A percentile compares a stretch with the other conserved stretches of the same genome.
phyloP scores from a whole-genome alignment of 2,888 invertebrate species.

The Drosophila trichaetosa region DNA sequence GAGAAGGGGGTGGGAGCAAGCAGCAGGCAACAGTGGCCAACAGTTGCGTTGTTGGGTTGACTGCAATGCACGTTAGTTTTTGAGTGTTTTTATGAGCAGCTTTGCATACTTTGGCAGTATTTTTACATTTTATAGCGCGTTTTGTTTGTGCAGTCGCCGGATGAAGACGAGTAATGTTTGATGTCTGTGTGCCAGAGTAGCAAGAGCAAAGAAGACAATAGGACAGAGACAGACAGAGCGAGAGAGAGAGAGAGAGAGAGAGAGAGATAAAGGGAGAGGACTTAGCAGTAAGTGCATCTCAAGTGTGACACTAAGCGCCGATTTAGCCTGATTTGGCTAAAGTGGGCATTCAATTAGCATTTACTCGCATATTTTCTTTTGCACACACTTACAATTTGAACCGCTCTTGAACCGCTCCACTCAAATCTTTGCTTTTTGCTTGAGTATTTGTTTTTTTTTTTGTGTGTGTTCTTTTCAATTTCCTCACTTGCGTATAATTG shows the following conservation, averaged over 20 bases:
- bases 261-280: background rate
- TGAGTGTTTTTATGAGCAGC: constrained; percentile 80
- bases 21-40: constrained; percentile 5
- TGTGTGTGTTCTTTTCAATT: constrained; percentile 9
- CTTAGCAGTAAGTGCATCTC: constrained; percentile 58
- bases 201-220: no score
- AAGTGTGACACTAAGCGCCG: constrained; percentile 63
- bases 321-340: constrained; percentile 62
- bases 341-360: constrained; percentile 76
- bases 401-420: constrained; percentile 2
- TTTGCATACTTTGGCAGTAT: constrained; percentile 80
- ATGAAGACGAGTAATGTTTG: constrained; percentile 60
- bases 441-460: background rate
- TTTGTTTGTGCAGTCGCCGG: constrained; percentile 75
- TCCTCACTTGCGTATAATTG: constrained; percentile 36
- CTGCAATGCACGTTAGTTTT: constrained; percentile 71
- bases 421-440: background rate
- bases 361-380: constrained; percentile 20
- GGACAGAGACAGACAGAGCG: background rate
- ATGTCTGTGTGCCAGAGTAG: constrained; percentile 19
- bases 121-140: constrained; percentile 74
- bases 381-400: constrained; percentile 18
- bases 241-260: constrained; percentile 6
- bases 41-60: constrained; percentile 10
- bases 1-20: constrained; percentile 16